Evolutionary conservation across 2,888 invertebrate species (phyloP), one percentile per base, ranked within the genome.

Genomic region (Sesia bembeciformis): DNA sequence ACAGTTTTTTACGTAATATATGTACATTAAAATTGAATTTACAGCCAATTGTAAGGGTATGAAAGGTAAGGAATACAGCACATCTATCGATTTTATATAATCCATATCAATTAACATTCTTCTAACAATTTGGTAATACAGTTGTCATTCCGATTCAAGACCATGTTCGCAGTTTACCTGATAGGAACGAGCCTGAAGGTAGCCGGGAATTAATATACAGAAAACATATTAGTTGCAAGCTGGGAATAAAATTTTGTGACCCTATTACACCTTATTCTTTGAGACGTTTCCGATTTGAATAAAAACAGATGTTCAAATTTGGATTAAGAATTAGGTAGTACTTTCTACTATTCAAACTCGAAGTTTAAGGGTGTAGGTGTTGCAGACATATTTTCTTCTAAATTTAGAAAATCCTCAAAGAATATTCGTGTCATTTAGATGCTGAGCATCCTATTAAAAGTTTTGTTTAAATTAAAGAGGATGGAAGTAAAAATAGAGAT

Each of bases 121-220:
- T 75, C 88, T 88, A 88, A 85, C 71, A 74, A 81, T 86, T 84
- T 86, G 74, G 85, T 82, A 81, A 83, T 87, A 83, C 85, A 85
- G 67, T 84, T 86, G 82, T 80, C 88, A 89, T 89, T 88, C 86
- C 82, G 81, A 82, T 68, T 84, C 73, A 81, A 81, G 81, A 83
- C 78, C 75, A 82, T 81, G 76, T 68, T 81, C 76, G 72, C 78
- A 92, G 92, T 93, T 94, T 94, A 94, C 94, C 94, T 94, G 94
- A 94, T 91, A 94, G 92, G 92, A 94, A 94, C 92, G 94, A 93
- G 93, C 94, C 94, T 94, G 93, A 92, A 91, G 92, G 91, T 92
- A 91, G 93, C 93, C 91, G 91, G 91, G 92, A 91, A 91, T 88
- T 68, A 76, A 87, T 82, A 86, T 89, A 89, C 87, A 91, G 89